Percentiles rank a stretch among this genome's conserved stretches.
These are phyloP conservation scores for Typhlomys cinereus DNA, from an alignment of 2,113 vertebrate species.

Conservation along the genomic window DNA sequence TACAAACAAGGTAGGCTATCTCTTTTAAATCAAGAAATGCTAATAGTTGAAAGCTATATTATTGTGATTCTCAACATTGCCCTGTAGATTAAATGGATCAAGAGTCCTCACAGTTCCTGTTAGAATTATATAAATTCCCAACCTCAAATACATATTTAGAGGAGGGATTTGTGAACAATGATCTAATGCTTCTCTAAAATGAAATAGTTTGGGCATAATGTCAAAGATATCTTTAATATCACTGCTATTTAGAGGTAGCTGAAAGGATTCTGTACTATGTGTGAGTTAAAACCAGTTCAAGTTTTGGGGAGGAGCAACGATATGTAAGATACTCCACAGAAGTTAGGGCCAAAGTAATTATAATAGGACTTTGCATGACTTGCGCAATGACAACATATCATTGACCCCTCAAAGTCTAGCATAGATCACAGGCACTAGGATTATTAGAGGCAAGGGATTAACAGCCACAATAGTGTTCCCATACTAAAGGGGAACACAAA, in stretches of 20 bases:
- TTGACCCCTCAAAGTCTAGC: too few relatives aligned
- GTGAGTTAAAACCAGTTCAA: too few relatives aligned
- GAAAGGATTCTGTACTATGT: too few relatives aligned
- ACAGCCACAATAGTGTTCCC: too few relatives aligned
- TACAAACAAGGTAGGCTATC: not conserved
- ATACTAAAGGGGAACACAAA: too few relatives aligned
- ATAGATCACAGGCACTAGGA: too few relatives aligned
- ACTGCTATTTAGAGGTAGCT: constrained; percentile 17
- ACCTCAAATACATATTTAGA: constrained; percentile 35
- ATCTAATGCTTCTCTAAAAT: constrained; percentile 48
- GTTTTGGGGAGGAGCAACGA: too few relatives aligned
- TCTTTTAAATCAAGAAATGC: not conserved
- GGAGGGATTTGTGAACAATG: not conserved
- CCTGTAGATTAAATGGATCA: not conserved
- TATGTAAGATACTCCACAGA: too few relatives aligned
- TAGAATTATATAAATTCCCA: not conserved
- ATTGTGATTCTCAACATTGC: not conserved
- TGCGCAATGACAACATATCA: not conserved
- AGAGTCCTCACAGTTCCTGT: not conserved
- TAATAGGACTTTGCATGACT: not conserved
- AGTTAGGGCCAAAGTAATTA: too few relatives aligned
- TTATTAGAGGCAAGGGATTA: too few relatives aligned
- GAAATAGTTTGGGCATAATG: constrained; percentile 29
- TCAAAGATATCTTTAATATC: constrained; percentile 42
- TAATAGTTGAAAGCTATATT: not conserved